Base-by-base conservation (phyloP, 2,888 invertebrate genomes). In the Gandaritis pyraliata region DNA sequence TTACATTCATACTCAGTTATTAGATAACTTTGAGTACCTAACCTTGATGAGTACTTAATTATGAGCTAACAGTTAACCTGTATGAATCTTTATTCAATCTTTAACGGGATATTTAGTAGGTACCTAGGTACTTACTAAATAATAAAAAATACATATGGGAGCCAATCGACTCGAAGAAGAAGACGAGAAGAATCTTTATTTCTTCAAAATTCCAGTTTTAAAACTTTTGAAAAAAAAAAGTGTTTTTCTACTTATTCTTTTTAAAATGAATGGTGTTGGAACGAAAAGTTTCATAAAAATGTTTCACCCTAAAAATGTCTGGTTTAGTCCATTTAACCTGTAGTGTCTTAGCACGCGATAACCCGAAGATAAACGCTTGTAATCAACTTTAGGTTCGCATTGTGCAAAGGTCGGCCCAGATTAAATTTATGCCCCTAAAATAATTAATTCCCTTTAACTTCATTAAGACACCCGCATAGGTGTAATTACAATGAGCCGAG, bases 371-470 rank as follows among this genome's bases (percentile, higher is more conserved):
- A 80, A 71, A 76, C 78, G 69, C 63, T 71, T 69, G 75, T 78
- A 80, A 83, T 80, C 78, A 81, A 83, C 75, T 80, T 76, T 77
- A 76, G 78, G 81, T 77, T 75, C 72, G 80, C 76, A 80, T 82
- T 82, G 79, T 82, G 74, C 83, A 80, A 85, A 88, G 86, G 87
- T 87, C 81, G 85, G 82, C 75, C 82, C 80, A 84, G 87, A 87
- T 90, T 89, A 89, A 90, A 90, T 90, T 88, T 88, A 89, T 88
- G 80, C 85, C 80, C 87, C 88, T 87, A 85, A 87, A 90, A 91
- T 91, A 90, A 90, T 91, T 88, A 90, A 90, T 90, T 91, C 88
- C 88, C 90, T 87, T 91, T 90, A 90, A 90, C 87, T 91, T 91
- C 91, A 91, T 91, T 90, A 90, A 88, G 88, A 86, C 83, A 85